Conservation (phyloP, 2,113 vertebrate species). For the Python bivittatus region DNA sequence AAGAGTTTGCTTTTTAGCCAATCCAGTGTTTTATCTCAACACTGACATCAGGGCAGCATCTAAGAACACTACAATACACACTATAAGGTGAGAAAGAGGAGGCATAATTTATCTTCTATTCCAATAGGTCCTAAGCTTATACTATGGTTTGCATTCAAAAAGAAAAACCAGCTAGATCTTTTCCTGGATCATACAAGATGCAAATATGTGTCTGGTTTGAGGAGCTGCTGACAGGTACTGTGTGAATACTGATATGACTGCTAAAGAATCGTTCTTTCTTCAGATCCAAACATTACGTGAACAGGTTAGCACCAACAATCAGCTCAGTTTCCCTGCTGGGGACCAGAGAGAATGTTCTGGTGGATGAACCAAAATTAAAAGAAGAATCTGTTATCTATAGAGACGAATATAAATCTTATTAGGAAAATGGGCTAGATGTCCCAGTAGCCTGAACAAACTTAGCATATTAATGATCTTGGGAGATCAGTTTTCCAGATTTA, state of each 20-base stretch:
- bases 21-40: background rate
- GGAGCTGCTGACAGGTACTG: background rate
- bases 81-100: background rate
- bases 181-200: background rate
- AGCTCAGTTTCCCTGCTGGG: background rate
- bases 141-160: background rate
- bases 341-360: background rate
- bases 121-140: background rate
- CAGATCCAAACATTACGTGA: background rate
- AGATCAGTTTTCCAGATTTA: rapidly evolving
- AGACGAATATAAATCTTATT: background rate
- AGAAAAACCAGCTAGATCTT: background rate
- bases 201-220: background rate
- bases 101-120: background rate
- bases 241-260: background rate
- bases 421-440: background rate
- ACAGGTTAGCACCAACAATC: background rate
- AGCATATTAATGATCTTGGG: rapidly evolving
- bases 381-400: background rate
- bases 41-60: background rate
- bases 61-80: background rate
- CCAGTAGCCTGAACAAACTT: background rate
- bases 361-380: background rate
- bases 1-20: background rate
- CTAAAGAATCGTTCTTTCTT: background rate